Percentiles rank a stretch among this genome's conserved stretches.
Evolutionary conservation across 2,888 invertebrate genomes (phyloP).

Genomic region (Anthoptus insignis): DNA sequence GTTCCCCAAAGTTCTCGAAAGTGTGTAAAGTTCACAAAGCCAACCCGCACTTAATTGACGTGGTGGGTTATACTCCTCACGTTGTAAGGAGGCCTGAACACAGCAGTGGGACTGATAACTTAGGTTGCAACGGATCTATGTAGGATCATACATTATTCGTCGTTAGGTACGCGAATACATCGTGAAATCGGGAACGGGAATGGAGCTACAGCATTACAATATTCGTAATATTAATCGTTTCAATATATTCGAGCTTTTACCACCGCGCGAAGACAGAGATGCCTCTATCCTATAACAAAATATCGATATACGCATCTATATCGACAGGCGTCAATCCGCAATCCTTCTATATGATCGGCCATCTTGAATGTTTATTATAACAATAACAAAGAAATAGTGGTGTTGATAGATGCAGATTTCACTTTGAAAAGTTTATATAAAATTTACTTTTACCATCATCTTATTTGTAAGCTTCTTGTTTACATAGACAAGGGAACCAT

Average conservation of each 20-base stretch:
- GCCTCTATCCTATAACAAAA: constrained; percentile 21
- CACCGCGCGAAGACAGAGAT: constrained; percentile 49
- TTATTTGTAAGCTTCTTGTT: not conserved
- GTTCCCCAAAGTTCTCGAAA: no score
- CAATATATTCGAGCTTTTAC: constrained; percentile 49
- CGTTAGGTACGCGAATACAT: no score
- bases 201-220: no score
- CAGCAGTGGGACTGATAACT: no score
- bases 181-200: no score
- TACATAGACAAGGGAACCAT: not conserved
- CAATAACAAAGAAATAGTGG: constrained; percentile 50
- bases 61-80: no score
- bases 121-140: no score
- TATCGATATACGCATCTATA: constrained; percentile 10
- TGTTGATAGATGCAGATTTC: constrained; percentile 47
- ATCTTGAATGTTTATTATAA: constrained; percentile 50
- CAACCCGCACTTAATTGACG: no score
- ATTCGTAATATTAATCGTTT: constrained; percentile 20
- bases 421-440: constrained; percentile 27
- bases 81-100: no score
- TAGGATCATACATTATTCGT: no score
- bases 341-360: constrained; percentile 39
- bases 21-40: no score
- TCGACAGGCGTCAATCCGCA: constrained; percentile 32
- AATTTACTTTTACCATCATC: not conserved